Evolutionary conservation across 2,888 invertebrate species (phyloP), one percentile per base, ranked within the genome.

Genomic region (Chamaedrilus cognettii): DNA sequence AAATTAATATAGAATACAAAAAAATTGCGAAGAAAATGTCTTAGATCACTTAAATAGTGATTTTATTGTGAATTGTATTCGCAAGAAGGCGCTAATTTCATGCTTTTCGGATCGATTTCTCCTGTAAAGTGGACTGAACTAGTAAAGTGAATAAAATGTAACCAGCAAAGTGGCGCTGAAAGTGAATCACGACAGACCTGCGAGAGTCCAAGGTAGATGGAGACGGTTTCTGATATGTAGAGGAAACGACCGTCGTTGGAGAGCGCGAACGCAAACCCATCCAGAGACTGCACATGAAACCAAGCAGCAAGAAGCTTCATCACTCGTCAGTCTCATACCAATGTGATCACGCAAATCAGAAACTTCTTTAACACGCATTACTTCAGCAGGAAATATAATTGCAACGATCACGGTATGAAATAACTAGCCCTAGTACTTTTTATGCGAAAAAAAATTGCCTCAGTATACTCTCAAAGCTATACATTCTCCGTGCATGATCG

Each of bases 221-320:
- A 99, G 81, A 99, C 98, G 79, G 98, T 98, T 88, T 99, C 99
- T 78, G 97, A 98, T 87, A 99, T 96, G 88, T 99, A 99, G 84
- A 99, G 89, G 87, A 99, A 96, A 84, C 96, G 89, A 74, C 96
- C 97, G 86, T 96, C 96, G 75, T 94, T 92, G 64, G 95, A 94
- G 76, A 99, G 89, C 49, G 96, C 93, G 84, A 99, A 89, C 77
- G 96, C 95, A 86, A 99, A 99, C 61, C 98, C 98, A 85, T 99
- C 99, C 84, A 98, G 87, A 72, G 96, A 94, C 96, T 86, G 77
- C n/a, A n/a, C n/a, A n/a, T n/a, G n/a, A n/a, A n/a, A n/a, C n/a
- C n/a, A n/a, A n/a, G n/a, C n/a, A n/a, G n/a, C n/a, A n/a, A n/a
- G n/a, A n/a, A n/a, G n/a, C n/a, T n/a, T n/a, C n/a, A n/a, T n/a